Conservation (phyloP, 2,888 invertebrate species). For the Deilephila porcellus region DNA sequence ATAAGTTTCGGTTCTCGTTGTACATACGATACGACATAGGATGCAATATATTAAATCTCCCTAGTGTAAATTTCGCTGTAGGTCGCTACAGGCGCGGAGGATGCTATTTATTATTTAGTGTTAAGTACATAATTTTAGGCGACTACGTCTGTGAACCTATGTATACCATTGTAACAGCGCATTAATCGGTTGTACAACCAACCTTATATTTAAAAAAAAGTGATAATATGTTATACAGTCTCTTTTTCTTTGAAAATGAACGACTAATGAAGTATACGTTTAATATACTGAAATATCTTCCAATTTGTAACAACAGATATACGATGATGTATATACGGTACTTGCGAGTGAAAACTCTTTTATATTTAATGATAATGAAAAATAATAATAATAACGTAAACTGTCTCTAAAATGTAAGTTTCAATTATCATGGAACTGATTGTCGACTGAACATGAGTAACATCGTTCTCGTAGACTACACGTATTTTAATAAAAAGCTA, state of each 20-base stretch:
- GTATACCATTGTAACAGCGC: constrained; percentile 82
- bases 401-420: constrained; percentile 72
- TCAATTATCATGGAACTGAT: constrained; percentile 64
- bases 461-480: constrained; percentile 37
- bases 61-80: constrained; percentile 81
- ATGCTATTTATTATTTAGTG: constrained; percentile 84
- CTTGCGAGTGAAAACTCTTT: constrained; percentile 79
- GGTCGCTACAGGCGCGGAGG: constrained; percentile 72
- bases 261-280: constrained; percentile 91
- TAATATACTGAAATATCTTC: constrained; percentile 80
- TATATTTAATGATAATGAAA: constrained; percentile 75
- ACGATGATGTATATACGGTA: constrained; percentile 82
- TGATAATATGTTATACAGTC: constrained; percentile 73
- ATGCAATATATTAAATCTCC: constrained; percentile 79
- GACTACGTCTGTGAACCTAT: constrained; percentile 79
- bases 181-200: constrained; percentile 70
- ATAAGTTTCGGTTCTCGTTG: constrained; percentile 65
- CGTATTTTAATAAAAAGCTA: constrained; percentile 38
- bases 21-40: constrained; percentile 71
- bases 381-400: constrained; percentile 72
- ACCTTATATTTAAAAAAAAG: constrained; percentile 72
- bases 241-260: constrained; percentile 76
- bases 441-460: constrained; percentile 54
- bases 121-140: constrained; percentile 76
- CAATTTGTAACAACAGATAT: constrained; percentile 80